A percentile compares a stretch with the other conserved stretches of the same genome.
Evolutionary conservation across 2,797 vertebrate genomes (phyloP).

Genomic region (Lacerta bilineata): DNA sequence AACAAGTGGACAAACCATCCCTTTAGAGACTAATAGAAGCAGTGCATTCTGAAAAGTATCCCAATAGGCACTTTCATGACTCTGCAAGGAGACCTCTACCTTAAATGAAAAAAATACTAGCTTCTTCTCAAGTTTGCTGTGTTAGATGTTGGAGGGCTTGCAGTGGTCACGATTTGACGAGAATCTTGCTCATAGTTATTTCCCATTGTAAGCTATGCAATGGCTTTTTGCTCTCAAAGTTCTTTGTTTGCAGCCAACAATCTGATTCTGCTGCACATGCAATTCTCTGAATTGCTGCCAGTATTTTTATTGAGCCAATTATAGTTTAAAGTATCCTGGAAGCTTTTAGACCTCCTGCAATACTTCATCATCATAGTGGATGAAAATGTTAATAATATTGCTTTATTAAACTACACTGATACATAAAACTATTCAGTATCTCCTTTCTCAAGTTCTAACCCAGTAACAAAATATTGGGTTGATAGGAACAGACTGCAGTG

Average conservation of each 20-base stretch:
- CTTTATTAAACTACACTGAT: not conserved
- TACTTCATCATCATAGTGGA: not conserved
- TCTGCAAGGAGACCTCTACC: not conserved
- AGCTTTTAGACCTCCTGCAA: not conserved
- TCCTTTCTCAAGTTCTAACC: not conserved
- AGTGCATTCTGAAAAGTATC: not conserved
- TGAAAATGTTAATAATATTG: not conserved
- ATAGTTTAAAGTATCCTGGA: not conserved
- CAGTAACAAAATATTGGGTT: not conserved
- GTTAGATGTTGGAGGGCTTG: not conserved
- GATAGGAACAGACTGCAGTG: not conserved
- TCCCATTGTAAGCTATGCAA: not conserved
- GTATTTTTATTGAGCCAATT: not conserved
- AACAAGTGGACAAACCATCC: too few species aligned
- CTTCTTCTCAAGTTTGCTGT: not conserved
- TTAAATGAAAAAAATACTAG: not conserved
- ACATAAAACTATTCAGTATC: not conserved
- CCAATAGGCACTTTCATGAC: not conserved
- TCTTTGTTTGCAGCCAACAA: not conserved
- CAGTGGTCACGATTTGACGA: not conserved
- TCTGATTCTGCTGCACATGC: not conserved
- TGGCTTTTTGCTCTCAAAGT: not conserved
- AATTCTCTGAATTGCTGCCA: conserved; percentile 5
- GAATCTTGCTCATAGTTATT: not conserved
- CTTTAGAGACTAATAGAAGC: too few species aligned